Evolutionary conservation across 2,888 invertebrate species (phyloP).

Genomic region (Noctuana brunneofusca): DNA sequence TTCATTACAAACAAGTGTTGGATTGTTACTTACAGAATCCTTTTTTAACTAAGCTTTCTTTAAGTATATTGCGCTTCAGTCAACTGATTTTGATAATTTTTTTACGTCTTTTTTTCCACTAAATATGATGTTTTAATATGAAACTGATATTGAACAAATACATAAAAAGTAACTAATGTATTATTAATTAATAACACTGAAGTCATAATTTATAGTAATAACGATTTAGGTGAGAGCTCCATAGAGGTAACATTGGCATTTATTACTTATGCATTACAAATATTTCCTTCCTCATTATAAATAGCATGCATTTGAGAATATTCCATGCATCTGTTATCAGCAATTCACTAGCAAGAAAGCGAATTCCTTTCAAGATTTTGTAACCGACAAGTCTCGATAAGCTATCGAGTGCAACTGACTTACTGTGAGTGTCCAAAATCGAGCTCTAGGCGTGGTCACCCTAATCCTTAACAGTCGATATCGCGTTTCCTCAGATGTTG

Average conservation of each 20-base stretch:
- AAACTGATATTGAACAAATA: too few species aligned
- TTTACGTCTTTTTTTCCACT: too few species aligned
- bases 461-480: slow-evolving; percentile 40
- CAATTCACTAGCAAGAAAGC: neutral
- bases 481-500: slow-evolving; percentile 50
- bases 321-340: slow-evolving; percentile 14
- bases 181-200: too few species aligned
- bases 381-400: slow-evolving; percentile 26
- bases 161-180: too few species aligned
- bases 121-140: too few species aligned
- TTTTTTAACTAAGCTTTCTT: too few species aligned
- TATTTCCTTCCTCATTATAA: neutral
- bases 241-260: too few species aligned
- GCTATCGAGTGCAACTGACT: slow-evolving; percentile 25
- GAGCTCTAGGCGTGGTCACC: slow-evolving; percentile 40
- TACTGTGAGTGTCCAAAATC: slow-evolving; percentile 16
- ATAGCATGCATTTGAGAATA: neutral
- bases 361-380: slow-evolving; percentile 16
- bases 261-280: neutral
- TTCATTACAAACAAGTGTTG: neutral
- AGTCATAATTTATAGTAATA: too few species aligned
- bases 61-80: too few species aligned
- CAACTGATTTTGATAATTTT: too few species aligned
- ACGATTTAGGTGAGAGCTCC: too few species aligned
- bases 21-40: too few species aligned